Conservation (phyloP, 2,113 vertebrate species). For the Amphiprion percula region DNA sequence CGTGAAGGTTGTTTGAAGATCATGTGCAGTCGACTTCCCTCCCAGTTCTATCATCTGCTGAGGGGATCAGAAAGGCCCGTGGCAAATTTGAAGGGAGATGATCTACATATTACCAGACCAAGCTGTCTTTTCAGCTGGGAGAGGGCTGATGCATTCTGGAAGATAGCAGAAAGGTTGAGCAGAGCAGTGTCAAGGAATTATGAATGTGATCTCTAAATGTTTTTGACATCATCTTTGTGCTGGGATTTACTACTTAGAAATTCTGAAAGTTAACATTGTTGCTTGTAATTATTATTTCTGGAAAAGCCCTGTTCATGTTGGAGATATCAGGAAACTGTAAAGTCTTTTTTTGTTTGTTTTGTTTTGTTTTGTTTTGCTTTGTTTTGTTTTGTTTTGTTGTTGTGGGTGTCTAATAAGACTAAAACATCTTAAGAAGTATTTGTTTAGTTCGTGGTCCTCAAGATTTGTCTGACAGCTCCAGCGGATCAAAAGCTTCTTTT, state of each 20-base stretch:
- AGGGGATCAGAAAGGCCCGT: slow-evolving; percentile 26
- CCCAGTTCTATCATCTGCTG: slow-evolving; percentile 22
- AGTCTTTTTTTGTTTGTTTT: too few relatives aligned
- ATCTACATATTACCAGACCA: slow-evolving; percentile 43
- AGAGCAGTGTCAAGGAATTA: slow-evolving; percentile 19
- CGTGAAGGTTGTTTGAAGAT: slow-evolving; percentile 53
- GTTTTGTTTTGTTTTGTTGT: too few relatives aligned
- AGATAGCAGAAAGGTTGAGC: slow-evolving; percentile 12
- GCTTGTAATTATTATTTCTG: too few relatives aligned
- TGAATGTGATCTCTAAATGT: slow-evolving; percentile 35
- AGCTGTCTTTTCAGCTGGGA: slow-evolving; percentile 18
- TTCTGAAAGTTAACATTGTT: background rate
- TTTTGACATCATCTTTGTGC: slow-evolving; percentile 22
- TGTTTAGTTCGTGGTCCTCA: too few relatives aligned
- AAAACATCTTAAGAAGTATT: too few relatives aligned
- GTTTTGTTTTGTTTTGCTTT: too few relatives aligned
- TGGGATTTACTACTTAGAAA: slow-evolving; percentile 24
- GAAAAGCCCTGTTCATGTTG: too few relatives aligned
- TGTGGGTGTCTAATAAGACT: too few relatives aligned
- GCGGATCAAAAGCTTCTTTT: too few relatives aligned
- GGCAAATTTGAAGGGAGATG: slow-evolving; percentile 34
- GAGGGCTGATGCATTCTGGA: slow-evolving; percentile 19
- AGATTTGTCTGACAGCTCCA: too few relatives aligned
- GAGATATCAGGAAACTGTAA: too few relatives aligned
- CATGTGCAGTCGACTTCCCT: slow-evolving; percentile 19